Evolutionary conservation across 2,113 vertebrate genomes (phyloP), one percentile per base, ranked within the genome.

Genomic region (Scomber scombrus): DNA sequence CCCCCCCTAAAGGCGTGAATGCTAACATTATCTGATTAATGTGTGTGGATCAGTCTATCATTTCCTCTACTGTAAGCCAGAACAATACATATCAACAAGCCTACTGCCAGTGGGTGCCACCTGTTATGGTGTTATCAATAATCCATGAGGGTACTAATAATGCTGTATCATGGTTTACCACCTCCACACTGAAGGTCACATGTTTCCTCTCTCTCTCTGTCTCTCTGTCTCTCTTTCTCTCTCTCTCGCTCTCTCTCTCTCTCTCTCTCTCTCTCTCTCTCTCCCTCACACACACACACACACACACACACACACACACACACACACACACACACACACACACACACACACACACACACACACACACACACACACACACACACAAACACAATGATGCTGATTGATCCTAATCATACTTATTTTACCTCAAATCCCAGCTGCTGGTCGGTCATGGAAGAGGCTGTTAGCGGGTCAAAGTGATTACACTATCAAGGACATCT

Each of bases 401-500:
- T 81, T 89, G 88, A 89, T 88, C 72, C 73, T 83, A 80, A 88
- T 90, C 85, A 50, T 52, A 46, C 77, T 79, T 71, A 80, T 89
- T 91, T 87, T 61, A 75, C 71, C 84, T 78, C 66, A 82, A 87
- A 87, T 86, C 83, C 71, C 75, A 34, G 76, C 81, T 62, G 31
- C 65, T 26, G 71, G 73, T 72, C 21, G 40, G 69, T 80, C 78
- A 67, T 49, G 47, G 70, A 80, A 74, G 23, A 78, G 81, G 76
- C 82, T 56, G 54, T 89, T 86, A 80, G 79, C 11, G 5, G 90
- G 92, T 92, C 88, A 91, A 90, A 89, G 79, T 91, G 86, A 93
- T 92, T 93, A 92, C 76, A 82, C 88, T 75, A 83, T 90, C 89
- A 94, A 93, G 92, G 92, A 88, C 92, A 93, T 92, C 89, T 85